Base-by-base conservation (phyloP, 2,888 invertebrate genomes). In the Drosophila neoperkinsi region DNA sequence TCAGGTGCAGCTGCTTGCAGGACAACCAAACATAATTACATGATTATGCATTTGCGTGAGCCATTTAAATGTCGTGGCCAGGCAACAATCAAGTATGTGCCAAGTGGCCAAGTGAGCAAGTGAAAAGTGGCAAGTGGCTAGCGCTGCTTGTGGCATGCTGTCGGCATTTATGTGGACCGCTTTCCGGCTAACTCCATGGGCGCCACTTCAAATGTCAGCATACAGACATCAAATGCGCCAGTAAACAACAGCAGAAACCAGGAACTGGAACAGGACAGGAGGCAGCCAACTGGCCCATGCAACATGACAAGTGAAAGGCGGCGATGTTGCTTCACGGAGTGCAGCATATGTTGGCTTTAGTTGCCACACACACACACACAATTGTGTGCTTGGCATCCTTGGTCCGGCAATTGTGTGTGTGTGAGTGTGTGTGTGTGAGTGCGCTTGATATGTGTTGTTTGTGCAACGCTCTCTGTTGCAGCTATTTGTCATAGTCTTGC, bases 141-240 rank as follows among this genome's bases (percentile, higher is more conserved):
- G 51, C 31, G 43, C 43, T 61, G 57, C 57, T 30, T 43, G 41
- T 34, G 58, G 52, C 31, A 76, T 58, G 80, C 73, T 74, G 60
- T 46, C 50, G 80, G 79, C 87, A 79, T 89, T 84, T 89, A 84
- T 84, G 76, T 67, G 90, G 71, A 43, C 74, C 77, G 75, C 71
- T 59, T 61, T 64, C 52, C n/a, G 30, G 11, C 59, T 65, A 63
- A 56, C 71, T 49, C 71, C 61, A 71, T 66, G 68, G 71, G 68
- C 77, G 79, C 87, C 90, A 89, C 76, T 87, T 81, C 79, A 84
- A 71, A 85, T 82, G 82, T 85, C 85, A 85, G 73, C 82, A 79
- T 81, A 83, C 84, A 83, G 69, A 79, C 79, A 71, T 79, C 81
- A 78, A 76, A 73, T 71, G 76, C 52, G 70, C 69, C 75, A 79